phyloP scores from a whole-genome alignment of 2,113 vertebrate genomes.

The Neolamprologus falcicula region DNA sequence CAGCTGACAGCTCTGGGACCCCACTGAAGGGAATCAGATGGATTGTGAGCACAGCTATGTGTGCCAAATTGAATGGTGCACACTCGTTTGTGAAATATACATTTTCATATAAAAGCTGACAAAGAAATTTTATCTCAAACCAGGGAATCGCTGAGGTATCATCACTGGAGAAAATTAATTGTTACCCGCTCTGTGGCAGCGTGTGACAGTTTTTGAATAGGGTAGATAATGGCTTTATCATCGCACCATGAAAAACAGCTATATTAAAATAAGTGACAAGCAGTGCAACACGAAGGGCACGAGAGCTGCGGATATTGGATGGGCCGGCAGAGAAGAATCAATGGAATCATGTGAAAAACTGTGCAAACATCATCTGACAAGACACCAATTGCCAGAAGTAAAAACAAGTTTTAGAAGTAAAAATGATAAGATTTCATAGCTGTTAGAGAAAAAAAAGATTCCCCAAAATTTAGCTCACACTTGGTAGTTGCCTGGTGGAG shows the following conservation, averaged over 20 bases:
- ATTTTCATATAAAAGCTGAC: conserved; percentile 49
- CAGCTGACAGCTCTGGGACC: conserved; percentile 35
- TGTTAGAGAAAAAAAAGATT: not conserved
- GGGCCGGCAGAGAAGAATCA: not conserved
- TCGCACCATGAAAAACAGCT: conserved; percentile 25
- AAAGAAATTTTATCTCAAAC: conserved; percentile 45
- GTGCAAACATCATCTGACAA: conserved; percentile 1
- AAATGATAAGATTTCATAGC: not conserved
- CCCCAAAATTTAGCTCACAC: not conserved
- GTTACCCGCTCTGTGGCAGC: conserved; percentile 14
- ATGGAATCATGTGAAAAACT: conserved; percentile 3
- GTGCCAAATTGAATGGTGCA: conserved; percentile 3
- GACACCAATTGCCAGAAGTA: not conserved
- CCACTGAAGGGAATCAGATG: conserved; percentile 41
- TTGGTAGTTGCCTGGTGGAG: not conserved
- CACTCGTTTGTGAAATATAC: conserved; percentile 26
- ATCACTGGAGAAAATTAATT: conserved; percentile 56
- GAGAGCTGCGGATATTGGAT: not conserved
- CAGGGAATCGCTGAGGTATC: not conserved
- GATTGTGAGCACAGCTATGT: conserved; percentile 5
- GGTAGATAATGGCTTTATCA: conserved; percentile 60
- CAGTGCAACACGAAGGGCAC: conserved; percentile 9
- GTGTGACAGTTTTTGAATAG: conserved; percentile 49
- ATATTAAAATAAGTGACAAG: conserved; percentile 38
- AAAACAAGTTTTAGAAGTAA: not conserved